Percentiles rank a stretch among this genome's conserved stretches.
Evolutionary conservation across 2,888 invertebrate genomes (phyloP).

Genomic region (Tineola bisselliella): DNA sequence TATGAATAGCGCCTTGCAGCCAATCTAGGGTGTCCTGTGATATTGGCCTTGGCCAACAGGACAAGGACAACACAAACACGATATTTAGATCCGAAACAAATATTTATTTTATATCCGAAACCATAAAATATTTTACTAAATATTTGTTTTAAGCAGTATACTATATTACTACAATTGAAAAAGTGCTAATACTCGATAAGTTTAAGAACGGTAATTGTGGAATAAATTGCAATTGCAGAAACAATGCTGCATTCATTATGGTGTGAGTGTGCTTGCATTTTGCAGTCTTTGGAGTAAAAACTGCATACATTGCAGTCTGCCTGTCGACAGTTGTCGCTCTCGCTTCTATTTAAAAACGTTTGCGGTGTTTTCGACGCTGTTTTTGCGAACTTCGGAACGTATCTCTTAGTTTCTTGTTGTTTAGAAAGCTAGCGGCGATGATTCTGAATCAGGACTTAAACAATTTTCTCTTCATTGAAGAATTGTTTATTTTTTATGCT

Average conservation of each 20-base stretch:
- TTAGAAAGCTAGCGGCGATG: conserved; percentile 3
- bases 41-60: no score
- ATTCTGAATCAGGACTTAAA: background rate
- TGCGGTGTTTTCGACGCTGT: conserved; percentile 3
- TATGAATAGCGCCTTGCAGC: no score
- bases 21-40: no score
- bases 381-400: background rate
- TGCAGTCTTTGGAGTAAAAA: conserved; percentile 3
- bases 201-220: background rate
- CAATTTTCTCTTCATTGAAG: conserved; percentile 4
- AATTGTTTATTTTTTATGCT: background rate
- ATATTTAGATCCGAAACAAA: no score
- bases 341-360: background rate
- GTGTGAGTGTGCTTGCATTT: conserved; percentile 18
- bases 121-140: no score
- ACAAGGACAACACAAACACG: no score
- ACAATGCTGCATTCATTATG: conserved; percentile 35
- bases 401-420: conserved; percentile 3
- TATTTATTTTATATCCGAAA: no score
- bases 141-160: no score
- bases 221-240: conserved; percentile 16
- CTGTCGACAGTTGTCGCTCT: background rate
- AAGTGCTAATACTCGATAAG: background rate
- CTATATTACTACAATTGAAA: no score
- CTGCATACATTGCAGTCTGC: background rate